A percentile compares a stretch with the other conserved stretches of the same genome.
Conservation (phyloP, 2,888 invertebrate genomes). For the Apoderus coryli region DNA sequence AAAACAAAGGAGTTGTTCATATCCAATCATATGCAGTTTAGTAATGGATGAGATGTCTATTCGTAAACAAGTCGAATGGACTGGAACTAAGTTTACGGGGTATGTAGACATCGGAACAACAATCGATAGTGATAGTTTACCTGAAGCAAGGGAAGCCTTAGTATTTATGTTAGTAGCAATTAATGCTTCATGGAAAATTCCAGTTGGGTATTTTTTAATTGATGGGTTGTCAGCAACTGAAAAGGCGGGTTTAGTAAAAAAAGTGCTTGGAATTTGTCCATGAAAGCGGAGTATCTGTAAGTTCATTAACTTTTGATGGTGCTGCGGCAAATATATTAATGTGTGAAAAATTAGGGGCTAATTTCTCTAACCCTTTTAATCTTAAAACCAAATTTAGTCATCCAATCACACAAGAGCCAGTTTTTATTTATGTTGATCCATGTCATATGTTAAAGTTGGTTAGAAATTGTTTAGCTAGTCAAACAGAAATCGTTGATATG, state of each 20-base stretch:
- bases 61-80: constrained; percentile 18
- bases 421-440: constrained; percentile 13
- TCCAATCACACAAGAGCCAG: constrained; percentile 10
- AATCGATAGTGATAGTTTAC: constrained; percentile 16
- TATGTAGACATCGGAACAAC: constrained; percentile 19
- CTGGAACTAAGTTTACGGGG: constrained; percentile 18
- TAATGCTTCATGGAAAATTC: constrained; percentile 17
- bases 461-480: constrained; percentile 13
- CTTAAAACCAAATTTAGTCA: constrained; percentile 15
- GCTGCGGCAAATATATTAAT: constrained; percentile 17
- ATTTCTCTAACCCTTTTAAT: constrained; percentile 13
- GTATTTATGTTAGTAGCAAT: constrained; percentile 16
- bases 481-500: constrained; percentile 10
- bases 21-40: no score
- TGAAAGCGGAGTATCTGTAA: constrained; percentile 15
- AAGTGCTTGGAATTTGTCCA: constrained; percentile 15
- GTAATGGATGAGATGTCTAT: constrained; percentile 24
- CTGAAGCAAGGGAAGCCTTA: constrained; percentile 16
- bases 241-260: constrained; percentile 15
- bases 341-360: constrained; percentile 14
- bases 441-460: constrained; percentile 15
- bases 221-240: constrained; percentile 14
- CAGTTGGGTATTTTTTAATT: constrained; percentile 16
- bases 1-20: no score
- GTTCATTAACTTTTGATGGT: constrained; percentile 17